These are phyloP conservation scores for Amiota mariae DNA, from an alignment of 2,888 invertebrate species.

Conservation along the genomic window DNA sequence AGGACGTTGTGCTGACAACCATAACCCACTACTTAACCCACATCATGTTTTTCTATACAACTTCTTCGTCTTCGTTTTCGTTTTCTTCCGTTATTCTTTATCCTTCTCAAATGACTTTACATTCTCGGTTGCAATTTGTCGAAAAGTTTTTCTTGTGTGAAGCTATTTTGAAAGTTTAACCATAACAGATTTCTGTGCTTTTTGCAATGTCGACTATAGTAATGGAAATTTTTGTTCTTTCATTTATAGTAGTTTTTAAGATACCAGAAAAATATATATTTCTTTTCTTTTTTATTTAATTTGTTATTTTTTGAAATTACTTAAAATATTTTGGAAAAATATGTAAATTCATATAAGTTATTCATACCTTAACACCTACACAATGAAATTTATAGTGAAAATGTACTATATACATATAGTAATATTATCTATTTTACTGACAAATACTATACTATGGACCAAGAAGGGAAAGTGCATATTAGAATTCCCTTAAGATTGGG, in stretches of 20 bases:
- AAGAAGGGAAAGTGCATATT: background rate
- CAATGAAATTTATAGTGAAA: constrained; percentile 19
- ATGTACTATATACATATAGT: background rate
- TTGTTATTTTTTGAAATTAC: background rate
- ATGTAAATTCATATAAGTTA: background rate
- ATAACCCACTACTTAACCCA: too few relatives aligned
- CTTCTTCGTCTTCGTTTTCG: too few relatives aligned
- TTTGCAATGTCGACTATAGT: background rate
- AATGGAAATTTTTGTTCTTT: background rate
- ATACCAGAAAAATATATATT: background rate
- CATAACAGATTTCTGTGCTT: constrained; percentile 59
- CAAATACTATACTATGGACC: background rate
- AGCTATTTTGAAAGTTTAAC: constrained; percentile 53
- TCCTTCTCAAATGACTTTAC: constrained; percentile 34
- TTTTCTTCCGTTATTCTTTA: too few relatives aligned
- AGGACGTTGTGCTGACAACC: too few relatives aligned
- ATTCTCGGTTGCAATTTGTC: constrained; percentile 62
- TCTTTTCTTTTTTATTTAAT: background rate
- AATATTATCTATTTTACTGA: background rate
- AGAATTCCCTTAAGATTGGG: too few relatives aligned
- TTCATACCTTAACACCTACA: constrained; percentile 23
- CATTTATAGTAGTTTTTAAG: background rate
- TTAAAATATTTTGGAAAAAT: too few relatives aligned
- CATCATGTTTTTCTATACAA: too few relatives aligned
- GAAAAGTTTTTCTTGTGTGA: constrained; percentile 51